Conservation (phyloP, 2,113 vertebrate genomes). For the Pteropus alecto region DNA sequence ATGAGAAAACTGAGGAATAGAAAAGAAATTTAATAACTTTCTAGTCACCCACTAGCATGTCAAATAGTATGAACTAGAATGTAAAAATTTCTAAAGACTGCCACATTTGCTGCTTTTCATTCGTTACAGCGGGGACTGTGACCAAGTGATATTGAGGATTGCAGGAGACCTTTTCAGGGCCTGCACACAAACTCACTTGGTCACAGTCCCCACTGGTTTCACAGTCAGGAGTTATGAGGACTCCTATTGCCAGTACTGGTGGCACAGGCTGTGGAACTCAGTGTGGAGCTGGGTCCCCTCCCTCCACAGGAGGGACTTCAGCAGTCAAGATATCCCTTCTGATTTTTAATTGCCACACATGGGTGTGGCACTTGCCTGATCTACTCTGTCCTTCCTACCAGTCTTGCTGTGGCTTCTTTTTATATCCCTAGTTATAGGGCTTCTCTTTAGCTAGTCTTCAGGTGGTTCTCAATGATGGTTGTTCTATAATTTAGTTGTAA, state of each 20-base stretch:
- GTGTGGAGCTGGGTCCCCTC: neutral
- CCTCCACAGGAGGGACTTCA: neutral
- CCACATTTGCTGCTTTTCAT: neutral
- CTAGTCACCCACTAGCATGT: neutral
- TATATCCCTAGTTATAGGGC: neutral
- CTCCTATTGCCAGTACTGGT: neutral
- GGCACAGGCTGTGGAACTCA: neutral
- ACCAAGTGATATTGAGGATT: no score
- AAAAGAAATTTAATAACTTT: neutral
- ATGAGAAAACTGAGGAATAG: neutral
- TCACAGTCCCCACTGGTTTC: neutral
- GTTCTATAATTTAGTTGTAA: neutral
- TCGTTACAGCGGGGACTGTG: no score
- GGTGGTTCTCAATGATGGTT: neutral
- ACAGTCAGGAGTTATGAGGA: neutral
- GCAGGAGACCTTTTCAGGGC: no score
- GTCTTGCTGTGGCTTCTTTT: neutral
- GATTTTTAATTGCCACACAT: neutral
- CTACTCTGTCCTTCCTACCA: neutral
- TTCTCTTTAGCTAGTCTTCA: neutral
- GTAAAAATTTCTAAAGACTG: neutral
- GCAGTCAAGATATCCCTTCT: neutral
- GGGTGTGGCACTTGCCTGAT: neutral
- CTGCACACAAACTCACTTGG: no score
- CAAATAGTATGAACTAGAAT: neutral